Conservation (phyloP, 2,888 invertebrate species). For the Amiota communis region DNA sequence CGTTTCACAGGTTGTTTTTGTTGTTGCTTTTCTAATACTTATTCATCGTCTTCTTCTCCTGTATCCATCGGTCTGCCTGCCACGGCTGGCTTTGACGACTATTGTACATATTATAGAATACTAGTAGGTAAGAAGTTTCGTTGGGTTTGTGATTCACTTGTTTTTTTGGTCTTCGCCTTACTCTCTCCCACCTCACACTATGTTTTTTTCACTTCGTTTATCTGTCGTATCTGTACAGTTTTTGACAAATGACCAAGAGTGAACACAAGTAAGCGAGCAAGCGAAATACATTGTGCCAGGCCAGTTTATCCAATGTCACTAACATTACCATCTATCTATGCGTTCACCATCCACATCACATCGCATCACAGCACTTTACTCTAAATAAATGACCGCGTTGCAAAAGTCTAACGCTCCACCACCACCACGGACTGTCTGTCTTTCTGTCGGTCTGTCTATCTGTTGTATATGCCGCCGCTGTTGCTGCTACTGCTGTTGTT, state of each 20-base stretch:
- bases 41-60: neutral
- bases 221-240: constrained; percentile 34
- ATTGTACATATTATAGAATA: too few relatives aligned
- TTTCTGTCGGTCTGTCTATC: neutral
- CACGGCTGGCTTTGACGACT: too few relatives aligned
- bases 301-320: neutral
- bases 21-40: constrained; percentile 28
- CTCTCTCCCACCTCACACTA: neutral
- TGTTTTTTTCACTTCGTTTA: constrained; percentile 22
- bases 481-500: constrained; percentile 44
- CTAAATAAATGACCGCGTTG: constrained; percentile 17
- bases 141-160: constrained; percentile 1
- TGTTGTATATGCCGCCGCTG: constrained; percentile 40
- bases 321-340: neutral
- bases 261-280: constrained; percentile 7
- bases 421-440: neutral
- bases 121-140: neutral
- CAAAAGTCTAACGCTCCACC: neutral
- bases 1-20: constrained; percentile 21
- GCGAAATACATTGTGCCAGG: neutral
- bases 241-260: constrained; percentile 49
- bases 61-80: neutral
- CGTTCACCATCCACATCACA: neutral
- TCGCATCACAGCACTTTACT: neutral
- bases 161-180: constrained; percentile 30